phyloP scores from a whole-genome alignment of 2,797 vertebrate genomes.

The Tauraco hartlaubi region DNA sequence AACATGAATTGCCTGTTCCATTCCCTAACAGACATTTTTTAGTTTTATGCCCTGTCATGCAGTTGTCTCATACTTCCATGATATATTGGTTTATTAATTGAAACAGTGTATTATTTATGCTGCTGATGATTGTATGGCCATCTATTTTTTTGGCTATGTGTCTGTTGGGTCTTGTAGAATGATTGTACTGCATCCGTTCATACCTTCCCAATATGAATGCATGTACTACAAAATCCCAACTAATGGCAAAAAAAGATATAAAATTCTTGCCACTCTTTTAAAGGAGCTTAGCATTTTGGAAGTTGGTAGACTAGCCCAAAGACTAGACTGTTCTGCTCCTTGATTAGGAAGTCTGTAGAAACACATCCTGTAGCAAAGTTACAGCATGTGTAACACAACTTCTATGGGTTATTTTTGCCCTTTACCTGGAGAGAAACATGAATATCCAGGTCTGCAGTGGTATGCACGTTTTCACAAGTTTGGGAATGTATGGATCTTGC shows the following conservation, averaged over 20 bases:
- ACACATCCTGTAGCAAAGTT: background rate
- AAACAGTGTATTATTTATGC: background rate
- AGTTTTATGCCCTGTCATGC: background rate
- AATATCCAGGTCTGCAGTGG: background rate
- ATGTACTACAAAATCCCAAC: background rate
- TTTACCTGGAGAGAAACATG: background rate
- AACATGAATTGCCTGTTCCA: background rate
- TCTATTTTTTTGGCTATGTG: background rate
- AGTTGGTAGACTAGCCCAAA: background rate
- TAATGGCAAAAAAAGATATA: background rate
- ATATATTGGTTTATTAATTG: background rate
- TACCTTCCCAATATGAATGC: background rate
- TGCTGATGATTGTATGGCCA: background rate
- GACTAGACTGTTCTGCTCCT: background rate
- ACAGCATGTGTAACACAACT: background rate
- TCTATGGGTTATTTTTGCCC: background rate
- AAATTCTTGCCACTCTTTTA: background rate
- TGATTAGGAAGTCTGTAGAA: background rate
- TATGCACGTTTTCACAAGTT: background rate
- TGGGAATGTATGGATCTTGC: background rate
- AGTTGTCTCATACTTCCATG: background rate
- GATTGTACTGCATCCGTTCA: background rate
- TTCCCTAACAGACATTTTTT: background rate
- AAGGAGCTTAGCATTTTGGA: background rate
- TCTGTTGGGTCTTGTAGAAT: background rate